phyloP scores from a whole-genome alignment of 2,113 vertebrate species.

The Naja naja region DNA sequence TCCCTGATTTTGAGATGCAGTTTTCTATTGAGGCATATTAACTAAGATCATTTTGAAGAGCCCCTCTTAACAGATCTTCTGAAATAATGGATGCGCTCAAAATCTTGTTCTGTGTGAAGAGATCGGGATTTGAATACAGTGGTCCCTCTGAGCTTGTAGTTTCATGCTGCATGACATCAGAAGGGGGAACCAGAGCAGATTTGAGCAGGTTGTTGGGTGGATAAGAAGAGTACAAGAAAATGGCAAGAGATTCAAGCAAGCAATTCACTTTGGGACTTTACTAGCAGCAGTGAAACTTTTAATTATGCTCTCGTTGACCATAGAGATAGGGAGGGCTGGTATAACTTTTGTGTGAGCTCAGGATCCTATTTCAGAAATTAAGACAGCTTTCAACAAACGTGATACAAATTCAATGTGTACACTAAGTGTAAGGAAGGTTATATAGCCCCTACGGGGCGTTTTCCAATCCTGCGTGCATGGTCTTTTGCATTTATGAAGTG shows the following conservation, averaged over 20 bases:
- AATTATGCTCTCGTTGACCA: neutral
- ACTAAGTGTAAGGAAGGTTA: neutral
- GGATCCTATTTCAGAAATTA: neutral
- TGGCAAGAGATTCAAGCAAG: neutral
- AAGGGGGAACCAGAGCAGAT: neutral
- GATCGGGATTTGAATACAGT: neutral
- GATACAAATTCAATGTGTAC: neutral
- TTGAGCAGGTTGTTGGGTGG: too few relatives aligned
- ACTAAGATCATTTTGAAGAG: neutral
- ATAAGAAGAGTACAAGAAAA: too few relatives aligned
- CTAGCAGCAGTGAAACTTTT: neutral
- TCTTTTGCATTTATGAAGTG: neutral
- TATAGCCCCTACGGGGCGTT: neutral
- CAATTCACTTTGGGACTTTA: neutral
- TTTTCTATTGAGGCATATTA: neutral
- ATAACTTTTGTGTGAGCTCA: neutral
- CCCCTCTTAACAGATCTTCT: neutral
- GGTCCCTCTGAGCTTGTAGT: neutral
- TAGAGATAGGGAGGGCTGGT: neutral
- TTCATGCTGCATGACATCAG: neutral
- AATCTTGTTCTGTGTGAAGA: neutral
- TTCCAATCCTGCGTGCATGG: neutral
- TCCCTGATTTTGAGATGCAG: accelerated
- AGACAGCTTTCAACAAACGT: neutral
- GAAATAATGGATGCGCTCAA: neutral